These are phyloP conservation scores for Carlito syrichta DNA, from an alignment of 2,113 vertebrate species.

Conservation along the genomic window DNA sequence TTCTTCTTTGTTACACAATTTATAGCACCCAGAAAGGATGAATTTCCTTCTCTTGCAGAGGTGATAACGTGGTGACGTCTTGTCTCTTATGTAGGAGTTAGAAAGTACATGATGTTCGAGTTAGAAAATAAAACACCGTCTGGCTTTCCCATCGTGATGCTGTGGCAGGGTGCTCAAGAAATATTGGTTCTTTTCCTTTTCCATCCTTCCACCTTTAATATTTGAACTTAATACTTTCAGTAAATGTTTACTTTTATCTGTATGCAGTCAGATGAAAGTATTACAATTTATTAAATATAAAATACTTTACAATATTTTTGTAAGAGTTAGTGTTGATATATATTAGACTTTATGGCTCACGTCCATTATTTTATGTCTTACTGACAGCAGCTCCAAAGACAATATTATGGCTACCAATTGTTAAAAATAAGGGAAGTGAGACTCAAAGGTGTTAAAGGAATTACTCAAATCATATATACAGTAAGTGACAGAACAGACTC, in stretches of 20 bases:
- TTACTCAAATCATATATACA: neutral
- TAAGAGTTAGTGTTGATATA: neutral
- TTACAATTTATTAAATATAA: neutral
- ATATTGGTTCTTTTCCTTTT: neutral
- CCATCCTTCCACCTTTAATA: neutral
- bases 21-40: neutral
- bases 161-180: neutral
- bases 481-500: neutral
- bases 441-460: neutral
- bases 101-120: neutral
- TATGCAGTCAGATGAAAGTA: neutral
- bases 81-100: neutral
- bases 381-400: neutral
- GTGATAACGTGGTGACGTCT: neutral
- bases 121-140: neutral
- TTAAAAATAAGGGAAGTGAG: slow-evolving; percentile 27
- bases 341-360: neutral
- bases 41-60: neutral
- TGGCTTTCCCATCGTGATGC: neutral
- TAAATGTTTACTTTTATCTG: neutral
- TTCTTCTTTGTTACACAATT: neutral
- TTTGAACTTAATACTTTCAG: neutral
- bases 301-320: neutral
- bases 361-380: neutral
- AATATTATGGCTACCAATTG: neutral